Conservation (phyloP, 2,113 vertebrate species). For the Arizona elegans region DNA sequence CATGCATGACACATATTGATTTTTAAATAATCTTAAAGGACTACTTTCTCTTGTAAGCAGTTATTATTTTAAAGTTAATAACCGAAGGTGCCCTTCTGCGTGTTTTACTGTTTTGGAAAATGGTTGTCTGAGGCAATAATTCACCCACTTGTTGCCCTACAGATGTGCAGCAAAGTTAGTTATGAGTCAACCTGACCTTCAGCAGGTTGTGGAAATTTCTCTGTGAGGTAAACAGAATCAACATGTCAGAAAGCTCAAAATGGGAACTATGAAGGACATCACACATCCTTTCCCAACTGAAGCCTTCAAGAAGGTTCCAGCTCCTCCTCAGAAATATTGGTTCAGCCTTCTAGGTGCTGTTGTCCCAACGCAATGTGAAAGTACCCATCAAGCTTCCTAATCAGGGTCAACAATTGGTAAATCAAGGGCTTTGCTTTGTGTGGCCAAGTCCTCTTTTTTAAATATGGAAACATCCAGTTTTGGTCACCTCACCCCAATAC, state of each 20-base stretch:
- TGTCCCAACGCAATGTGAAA: background rate
- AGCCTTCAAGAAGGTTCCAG: background rate
- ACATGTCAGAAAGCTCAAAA: background rate
- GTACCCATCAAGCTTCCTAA: background rate
- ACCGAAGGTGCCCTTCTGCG: background rate
- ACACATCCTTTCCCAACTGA: background rate
- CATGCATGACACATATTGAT: background rate
- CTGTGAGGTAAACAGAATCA: background rate
- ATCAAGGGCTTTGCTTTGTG: background rate
- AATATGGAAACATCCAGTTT: too few relatives aligned
- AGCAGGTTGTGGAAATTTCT: background rate
- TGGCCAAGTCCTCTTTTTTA: background rate
- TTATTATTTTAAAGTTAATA: constrained; percentile 36
- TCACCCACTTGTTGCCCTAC: background rate
- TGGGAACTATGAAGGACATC: background rate
- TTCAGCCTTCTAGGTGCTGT: background rate
- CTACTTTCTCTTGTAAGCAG: constrained; percentile 4
- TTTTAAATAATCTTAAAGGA: background rate
- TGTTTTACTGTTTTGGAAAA: background rate
- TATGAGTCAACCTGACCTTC: background rate
- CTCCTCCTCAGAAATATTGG: background rate
- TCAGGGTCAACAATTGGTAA: background rate
- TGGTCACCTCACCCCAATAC: too few relatives aligned
- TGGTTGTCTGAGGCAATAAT: background rate
- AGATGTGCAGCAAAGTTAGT: background rate